phyloP scores from a whole-genome alignment of 2,888 invertebrate genomes.

The Trichopoda pennipes region DNA sequence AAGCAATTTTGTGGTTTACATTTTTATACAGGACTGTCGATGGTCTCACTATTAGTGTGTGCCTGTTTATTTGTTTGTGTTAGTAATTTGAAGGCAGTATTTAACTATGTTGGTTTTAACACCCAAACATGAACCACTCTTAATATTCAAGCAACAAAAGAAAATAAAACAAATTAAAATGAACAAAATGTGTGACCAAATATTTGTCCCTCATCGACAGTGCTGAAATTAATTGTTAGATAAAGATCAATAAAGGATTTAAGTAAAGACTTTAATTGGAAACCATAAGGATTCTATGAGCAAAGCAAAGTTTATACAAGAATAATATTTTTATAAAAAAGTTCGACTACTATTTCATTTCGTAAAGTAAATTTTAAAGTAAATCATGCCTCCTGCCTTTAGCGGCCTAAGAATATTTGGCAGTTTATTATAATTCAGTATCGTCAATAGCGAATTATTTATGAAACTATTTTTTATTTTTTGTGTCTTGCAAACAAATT shows the following conservation, averaged over 20 bases:
- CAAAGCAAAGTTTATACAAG: not conserved
- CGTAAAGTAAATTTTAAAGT: no score
- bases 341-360: no score
- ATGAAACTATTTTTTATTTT: no score
- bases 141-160: not conserved
- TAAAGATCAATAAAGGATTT: constrained; percentile 49
- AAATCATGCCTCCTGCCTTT: no score
- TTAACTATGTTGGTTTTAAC: constrained; percentile 4
- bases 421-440: no score
- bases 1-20: constrained; percentile 60
- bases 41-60: not conserved
- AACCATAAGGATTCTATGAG: constrained; percentile 19
- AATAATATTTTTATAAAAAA: not conserved
- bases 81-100: not conserved
- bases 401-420: no score
- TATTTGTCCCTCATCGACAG: constrained; percentile 42
- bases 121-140: not conserved
- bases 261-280: constrained; percentile 10
- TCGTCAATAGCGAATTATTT: no score
- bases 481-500: no score
- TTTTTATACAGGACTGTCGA: constrained; percentile 22
- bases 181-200: constrained; percentile 39
- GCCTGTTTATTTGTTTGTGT: not conserved
- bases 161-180: not conserved
- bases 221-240: constrained; percentile 51